A percentile compares a stretch with the other conserved stretches of the same genome.
Conservation (phyloP, 2,113 vertebrate genomes). For the Pontoporia blainvillei region DNA sequence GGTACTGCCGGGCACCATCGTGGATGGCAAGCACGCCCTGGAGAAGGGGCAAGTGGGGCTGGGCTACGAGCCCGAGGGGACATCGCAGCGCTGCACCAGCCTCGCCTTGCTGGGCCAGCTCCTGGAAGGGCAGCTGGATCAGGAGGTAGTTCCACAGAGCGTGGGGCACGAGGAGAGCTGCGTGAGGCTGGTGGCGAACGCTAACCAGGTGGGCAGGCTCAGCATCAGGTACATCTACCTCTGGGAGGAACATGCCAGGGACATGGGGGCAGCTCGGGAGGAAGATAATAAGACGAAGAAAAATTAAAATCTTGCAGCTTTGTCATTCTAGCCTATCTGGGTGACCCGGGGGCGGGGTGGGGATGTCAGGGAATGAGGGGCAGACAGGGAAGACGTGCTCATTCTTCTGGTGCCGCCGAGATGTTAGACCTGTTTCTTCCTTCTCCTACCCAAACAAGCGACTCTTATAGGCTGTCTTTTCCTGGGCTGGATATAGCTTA, state of each 20-base stretch:
- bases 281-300: not conserved
- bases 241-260: conserved; percentile 55
- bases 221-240: conserved; percentile 85
- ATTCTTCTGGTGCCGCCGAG: not conserved
- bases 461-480: not conserved
- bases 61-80: conserved; percentile 36
- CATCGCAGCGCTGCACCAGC: conserved; percentile 65
- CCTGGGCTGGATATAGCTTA: not conserved
- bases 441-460: not conserved
- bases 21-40: conserved; percentile 75
- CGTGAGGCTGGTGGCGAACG: conserved; percentile 83
- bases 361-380: not conserved
- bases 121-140: conserved; percentile 78
- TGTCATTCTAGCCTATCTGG: not conserved
- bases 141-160: conserved; percentile 50
- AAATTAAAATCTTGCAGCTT: conserved; percentile 6
- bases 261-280: accelerated
- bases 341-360: not conserved
- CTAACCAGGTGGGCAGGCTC: conserved; percentile 82
- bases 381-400: not conserved
- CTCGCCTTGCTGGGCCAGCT: conserved; percentile 81
- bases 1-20: conserved; percentile 78
- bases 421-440: not conserved
- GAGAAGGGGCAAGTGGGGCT: conserved; percentile 82
- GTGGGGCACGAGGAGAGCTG: conserved; percentile 69